Evolutionary conservation across 2,888 invertebrate species (phyloP).

Genomic region (Nematopogon swammerdamellus): DNA sequence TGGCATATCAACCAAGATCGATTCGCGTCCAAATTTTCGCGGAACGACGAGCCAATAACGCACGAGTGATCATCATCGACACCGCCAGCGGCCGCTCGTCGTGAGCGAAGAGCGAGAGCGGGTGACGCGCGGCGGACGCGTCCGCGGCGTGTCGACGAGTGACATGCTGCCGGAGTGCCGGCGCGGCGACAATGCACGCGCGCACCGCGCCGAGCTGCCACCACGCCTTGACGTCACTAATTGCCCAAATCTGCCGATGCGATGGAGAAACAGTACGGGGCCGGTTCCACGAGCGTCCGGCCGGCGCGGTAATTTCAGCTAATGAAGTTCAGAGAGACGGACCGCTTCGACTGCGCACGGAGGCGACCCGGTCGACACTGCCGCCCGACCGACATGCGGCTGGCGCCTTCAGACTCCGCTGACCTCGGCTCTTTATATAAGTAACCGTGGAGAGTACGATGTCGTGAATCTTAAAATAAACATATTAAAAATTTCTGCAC

Average conservation of each 20-base stretch:
- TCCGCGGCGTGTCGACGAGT: not conserved
- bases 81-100: not conserved
- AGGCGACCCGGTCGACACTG: constrained; percentile 29
- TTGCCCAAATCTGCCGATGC: too few relatives aligned
- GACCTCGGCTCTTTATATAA: constrained; percentile 55
- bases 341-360: not conserved
- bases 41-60: too few relatives aligned
- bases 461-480: constrained; percentile 28
- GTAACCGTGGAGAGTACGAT: constrained; percentile 45
- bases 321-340: not conserved
- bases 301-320: constrained; percentile 15
- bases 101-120: too few relatives aligned
- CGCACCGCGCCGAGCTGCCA: too few relatives aligned
- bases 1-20: not conserved
- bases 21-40: not conserved
- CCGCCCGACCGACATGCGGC: constrained; percentile 18
- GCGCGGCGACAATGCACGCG: not conserved
- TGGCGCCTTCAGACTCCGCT: constrained; percentile 16
- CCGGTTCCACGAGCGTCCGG: constrained; percentile 44
- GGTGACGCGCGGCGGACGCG: too few relatives aligned
- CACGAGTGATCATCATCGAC: not conserved
- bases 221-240: not conserved
- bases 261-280: constrained; percentile 24
- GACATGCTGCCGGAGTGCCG: not conserved
- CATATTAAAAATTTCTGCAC: not conserved